A percentile compares a stretch with the other conserved stretches of the same genome.
These are phyloP conservation scores for Steromphala cineraria DNA, from an alignment of 2,888 invertebrate genomes.

Conservation along the genomic window DNA sequence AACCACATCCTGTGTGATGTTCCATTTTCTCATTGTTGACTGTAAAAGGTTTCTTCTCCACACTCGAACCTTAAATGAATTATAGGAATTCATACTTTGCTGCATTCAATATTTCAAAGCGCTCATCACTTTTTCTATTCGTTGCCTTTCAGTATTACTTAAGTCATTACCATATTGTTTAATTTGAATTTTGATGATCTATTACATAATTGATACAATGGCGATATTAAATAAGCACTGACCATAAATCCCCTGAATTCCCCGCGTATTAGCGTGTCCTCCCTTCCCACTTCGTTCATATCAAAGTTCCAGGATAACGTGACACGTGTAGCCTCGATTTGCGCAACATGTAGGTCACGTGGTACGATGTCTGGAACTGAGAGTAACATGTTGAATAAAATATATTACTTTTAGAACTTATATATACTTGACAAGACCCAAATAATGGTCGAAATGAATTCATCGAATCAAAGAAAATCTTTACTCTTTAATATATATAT, in stretches of 20 bases:
- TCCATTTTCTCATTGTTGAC: constrained; percentile 56
- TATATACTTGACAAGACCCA: too few relatives aligned
- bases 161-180: too few relatives aligned
- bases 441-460: too few relatives aligned
- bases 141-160: too few relatives aligned
- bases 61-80: constrained; percentile 85
- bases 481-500: too few relatives aligned
- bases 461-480: too few relatives aligned
- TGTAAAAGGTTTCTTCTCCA: constrained; percentile 86
- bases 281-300: constrained; percentile 39
- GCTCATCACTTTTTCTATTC: too few relatives aligned
- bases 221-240: neutral
- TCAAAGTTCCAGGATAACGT: constrained; percentile 63
- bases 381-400: neutral
- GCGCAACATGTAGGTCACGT: constrained; percentile 35
- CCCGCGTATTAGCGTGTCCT: constrained; percentile 57
- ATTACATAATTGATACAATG: too few relatives aligned
- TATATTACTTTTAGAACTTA: neutral
- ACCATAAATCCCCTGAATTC: constrained; percentile 73
- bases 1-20: constrained; percentile 42
- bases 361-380: constrained; percentile 49
- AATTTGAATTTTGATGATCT: too few relatives aligned
- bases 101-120: neutral
- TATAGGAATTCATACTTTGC: neutral
- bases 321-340: constrained; percentile 47